Percentiles rank a stretch among this genome's conserved stretches.
phyloP scores from a whole-genome alignment of 2,797 vertebrate species.

The Poeciliopsis paucimaculata region DNA sequence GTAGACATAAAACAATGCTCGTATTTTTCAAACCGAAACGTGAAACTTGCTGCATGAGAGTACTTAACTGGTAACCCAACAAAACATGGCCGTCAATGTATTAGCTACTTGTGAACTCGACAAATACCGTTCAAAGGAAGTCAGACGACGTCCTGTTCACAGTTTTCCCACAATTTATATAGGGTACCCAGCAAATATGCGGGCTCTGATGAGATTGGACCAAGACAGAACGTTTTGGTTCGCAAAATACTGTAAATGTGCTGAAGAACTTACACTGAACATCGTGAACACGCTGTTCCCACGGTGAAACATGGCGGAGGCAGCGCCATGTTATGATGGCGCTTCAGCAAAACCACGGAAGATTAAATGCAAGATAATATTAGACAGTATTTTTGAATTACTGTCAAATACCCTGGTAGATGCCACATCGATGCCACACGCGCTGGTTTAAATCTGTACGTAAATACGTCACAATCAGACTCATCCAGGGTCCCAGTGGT shows the following conservation, averaged over 20 bases:
- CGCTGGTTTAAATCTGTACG: not conserved
- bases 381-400: not conserved
- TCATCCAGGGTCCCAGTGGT: not conserved
- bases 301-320: not conserved
- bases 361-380: not conserved
- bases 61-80: not conserved
- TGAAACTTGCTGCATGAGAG: not conserved
- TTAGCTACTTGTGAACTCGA: not conserved
- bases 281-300: not conserved
- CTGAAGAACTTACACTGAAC: not conserved
- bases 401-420: not conserved
- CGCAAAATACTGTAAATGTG: not conserved
- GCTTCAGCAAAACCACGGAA: not conserved
- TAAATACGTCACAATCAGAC: not conserved
- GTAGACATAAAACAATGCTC: not conserved
- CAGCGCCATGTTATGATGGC: not conserved
- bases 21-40: not conserved
- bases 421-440: not conserved
- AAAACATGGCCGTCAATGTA: not conserved
- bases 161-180: too few species aligned
- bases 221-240: not conserved
- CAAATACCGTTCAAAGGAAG: not conserved
- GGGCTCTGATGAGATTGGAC: not conserved
- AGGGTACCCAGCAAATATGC: not conserved
- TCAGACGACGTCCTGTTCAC: too few species aligned